Evolutionary conservation across 2,113 vertebrate species (phyloP).

Genomic region (Hydropotes inermis): DNA sequence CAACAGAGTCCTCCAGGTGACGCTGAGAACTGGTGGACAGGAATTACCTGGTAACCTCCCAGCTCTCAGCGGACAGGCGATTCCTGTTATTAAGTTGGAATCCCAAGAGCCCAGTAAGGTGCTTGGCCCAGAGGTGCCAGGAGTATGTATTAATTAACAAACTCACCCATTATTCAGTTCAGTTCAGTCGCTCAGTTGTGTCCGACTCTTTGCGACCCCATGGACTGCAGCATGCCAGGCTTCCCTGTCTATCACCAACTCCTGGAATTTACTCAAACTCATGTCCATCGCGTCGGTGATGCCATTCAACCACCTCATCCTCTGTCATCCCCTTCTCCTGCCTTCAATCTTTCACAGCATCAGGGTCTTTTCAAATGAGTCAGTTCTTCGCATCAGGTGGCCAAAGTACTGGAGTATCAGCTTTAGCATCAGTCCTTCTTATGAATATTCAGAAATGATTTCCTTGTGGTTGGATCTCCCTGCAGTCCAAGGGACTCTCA

Average conservation of each 20-base stretch:
- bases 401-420: not conserved
- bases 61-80: not conserved
- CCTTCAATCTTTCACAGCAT: not conserved
- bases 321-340: not conserved
- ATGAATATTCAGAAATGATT: not conserved
- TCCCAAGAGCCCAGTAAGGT: not conserved
- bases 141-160: not conserved
- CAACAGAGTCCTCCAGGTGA: not conserved
- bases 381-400: not conserved
- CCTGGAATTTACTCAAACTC: not conserved
- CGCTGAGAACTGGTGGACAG: not conserved
- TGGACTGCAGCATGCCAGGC: not conserved
- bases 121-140: not conserved
- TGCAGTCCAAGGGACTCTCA: not conserved
- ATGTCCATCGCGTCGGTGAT: rapidly evolving
- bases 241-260: not conserved
- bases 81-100: not conserved
- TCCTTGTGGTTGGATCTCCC: not conserved
- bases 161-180: not conserved
- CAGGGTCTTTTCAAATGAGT: not conserved
- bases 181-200: not conserved
- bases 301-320: not conserved
- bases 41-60: not conserved
- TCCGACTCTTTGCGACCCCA: not conserved
- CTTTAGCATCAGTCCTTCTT: not conserved